phyloP scores from a whole-genome alignment of 1,140 invertebrate species.

The Marisa cornuarietis region DNA sequence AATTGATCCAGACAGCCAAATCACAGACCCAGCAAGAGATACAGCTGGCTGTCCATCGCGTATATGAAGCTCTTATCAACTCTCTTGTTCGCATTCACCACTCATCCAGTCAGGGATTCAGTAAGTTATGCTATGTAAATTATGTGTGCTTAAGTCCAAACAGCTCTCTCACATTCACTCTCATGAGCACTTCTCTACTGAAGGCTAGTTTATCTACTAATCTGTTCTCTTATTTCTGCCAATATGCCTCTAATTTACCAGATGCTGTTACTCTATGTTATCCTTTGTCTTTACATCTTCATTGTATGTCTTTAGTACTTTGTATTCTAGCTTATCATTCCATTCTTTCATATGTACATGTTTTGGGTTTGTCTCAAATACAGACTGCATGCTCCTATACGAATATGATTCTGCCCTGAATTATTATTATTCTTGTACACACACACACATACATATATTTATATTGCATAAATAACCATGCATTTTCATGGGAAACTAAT shows the following conservation, averaged over 20 bases:
- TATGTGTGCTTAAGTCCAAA: too few species aligned
- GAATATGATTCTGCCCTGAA: too few species aligned
- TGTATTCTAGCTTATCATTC: too few species aligned
- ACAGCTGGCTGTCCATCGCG: slow-evolving; percentile 60
- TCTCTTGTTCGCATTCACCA: slow-evolving; percentile 45
- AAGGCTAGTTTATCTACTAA: background rate
- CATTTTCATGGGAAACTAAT: background rate
- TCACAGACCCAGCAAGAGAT: slow-evolving; percentile 62
- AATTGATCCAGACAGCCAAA: slow-evolving; percentile 59
- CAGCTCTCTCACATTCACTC: background rate
- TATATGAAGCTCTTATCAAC: slow-evolving; percentile 61
- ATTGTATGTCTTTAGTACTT: too few species aligned
- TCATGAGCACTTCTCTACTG: background rate
- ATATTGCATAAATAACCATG: too few species aligned
- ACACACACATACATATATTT: too few species aligned
- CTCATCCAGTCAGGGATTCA: background rate
- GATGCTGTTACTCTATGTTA: too few species aligned
- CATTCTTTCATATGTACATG: too few species aligned
- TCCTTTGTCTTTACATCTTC: too few species aligned
- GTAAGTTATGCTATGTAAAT: background rate
- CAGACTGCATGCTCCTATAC: too few species aligned
- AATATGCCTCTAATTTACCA: background rate
- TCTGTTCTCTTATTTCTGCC: background rate
- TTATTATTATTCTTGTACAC: too few species aligned
- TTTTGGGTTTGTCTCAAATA: too few species aligned